Conservation (phyloP, 2,888 invertebrate genomes). For the Drosophila engyochracea region DNA sequence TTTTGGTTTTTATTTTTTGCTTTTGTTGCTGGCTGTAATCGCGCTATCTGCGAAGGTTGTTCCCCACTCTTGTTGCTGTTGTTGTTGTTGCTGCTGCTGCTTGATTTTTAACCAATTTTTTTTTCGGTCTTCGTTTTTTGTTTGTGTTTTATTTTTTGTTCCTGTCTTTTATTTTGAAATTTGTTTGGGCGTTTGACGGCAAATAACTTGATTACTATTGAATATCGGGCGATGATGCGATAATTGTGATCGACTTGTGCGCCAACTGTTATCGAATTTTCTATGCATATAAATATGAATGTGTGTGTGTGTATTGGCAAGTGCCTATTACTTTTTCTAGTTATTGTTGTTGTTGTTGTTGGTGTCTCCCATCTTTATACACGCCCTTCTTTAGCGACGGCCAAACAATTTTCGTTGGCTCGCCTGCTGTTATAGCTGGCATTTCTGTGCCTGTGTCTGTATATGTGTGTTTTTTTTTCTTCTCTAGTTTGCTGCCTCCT, state of each 20-base stretch:
- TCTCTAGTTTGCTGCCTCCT: conserved; percentile 32
- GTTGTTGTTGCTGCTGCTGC: conserved; percentile 15
- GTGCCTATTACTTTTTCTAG: conserved; percentile 27
- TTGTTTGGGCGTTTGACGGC: conserved; percentile 36
- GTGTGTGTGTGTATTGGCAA: conserved; percentile 14
- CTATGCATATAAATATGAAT: neutral
- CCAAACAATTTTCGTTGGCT: conserved; percentile 44
- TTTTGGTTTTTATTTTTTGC: conserved; percentile 42
- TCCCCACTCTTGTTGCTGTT: conserved; percentile 44
- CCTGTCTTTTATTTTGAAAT: conserved; percentile 44
- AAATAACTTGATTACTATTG: conserved; percentile 39
- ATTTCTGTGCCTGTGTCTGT: conserved; percentile 3
- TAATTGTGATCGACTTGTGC: conserved; percentile 30
- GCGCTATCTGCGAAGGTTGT: conserved; percentile 61
- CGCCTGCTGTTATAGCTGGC: conserved; percentile 17
- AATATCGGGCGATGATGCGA: conserved; percentile 18
- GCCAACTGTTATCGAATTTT: conserved; percentile 32
- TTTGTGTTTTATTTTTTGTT: conserved; percentile 23
- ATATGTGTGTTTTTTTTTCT: neutral
- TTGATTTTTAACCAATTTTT: conserved; percentile 1
- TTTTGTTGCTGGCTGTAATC: conserved; percentile 34
- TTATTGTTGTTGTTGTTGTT: conserved; percentile 1
- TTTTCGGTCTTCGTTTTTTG: conserved; percentile 4
- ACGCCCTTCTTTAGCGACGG: conserved; percentile 53
- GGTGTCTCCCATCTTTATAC: conserved; percentile 30